Percentiles rank a stretch among this genome's conserved stretches.
These are phyloP conservation scores for Lamprologus sp. DNA, from an alignment of 2,113 vertebrate species.

Conservation along the genomic window DNA sequence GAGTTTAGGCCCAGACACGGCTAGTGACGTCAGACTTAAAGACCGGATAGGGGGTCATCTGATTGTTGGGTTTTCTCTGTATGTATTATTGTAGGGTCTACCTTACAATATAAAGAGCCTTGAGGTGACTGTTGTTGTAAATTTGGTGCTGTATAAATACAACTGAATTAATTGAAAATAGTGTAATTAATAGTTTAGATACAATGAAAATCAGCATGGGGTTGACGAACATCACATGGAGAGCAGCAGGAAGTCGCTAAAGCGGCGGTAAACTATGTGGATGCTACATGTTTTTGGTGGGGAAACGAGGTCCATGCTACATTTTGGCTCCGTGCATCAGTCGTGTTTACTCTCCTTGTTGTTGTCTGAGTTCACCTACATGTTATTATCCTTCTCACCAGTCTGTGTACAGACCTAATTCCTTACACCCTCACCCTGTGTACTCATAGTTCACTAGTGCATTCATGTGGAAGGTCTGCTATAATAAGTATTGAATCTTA, in stretches of 20 bases:
- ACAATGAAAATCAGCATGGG: background rate
- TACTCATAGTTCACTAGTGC: rapidly evolving
- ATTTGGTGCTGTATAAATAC: background rate
- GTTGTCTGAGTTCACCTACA: background rate
- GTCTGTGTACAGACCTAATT: background rate
- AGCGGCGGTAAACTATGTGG: background rate
- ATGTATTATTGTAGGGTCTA: background rate
- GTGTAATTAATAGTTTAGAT: background rate
- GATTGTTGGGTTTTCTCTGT: background rate
- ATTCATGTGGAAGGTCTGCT: background rate
- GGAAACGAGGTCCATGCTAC: background rate
- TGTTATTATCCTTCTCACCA: background rate
- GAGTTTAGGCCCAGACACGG: rapidly evolving
- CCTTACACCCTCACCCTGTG: background rate
- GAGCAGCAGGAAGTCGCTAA: background rate
- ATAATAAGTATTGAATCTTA: rapidly evolving
- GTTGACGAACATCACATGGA: background rate
- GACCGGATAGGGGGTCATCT: rapidly evolving
- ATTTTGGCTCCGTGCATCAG: background rate
- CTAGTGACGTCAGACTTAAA: background rate
- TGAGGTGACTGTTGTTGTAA: background rate
- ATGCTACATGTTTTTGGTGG: background rate
- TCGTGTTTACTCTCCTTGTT: background rate
- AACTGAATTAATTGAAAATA: background rate
- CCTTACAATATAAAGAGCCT: background rate